Evolutionary conservation across 2,113 vertebrate genomes (phyloP).

Genomic region (Lucifuga dentata): DNA sequence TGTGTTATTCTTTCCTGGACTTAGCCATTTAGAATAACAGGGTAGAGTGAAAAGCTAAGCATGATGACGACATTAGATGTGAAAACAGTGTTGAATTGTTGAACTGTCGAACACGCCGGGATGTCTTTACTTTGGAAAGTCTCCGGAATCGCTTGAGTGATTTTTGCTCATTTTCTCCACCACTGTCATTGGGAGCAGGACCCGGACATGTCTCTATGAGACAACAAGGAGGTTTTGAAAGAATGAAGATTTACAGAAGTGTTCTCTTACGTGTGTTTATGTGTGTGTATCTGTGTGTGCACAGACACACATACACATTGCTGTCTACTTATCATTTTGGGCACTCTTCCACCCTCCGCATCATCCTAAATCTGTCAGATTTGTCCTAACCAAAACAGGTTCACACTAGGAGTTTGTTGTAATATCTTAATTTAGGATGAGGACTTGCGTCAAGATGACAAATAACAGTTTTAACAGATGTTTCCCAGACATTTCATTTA

Average conservation of each 20-base stretch:
- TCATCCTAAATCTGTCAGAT: constrained; percentile 51
- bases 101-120: constrained; percentile 64
- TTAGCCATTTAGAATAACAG: constrained; percentile 74
- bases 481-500: constrained; percentile 46
- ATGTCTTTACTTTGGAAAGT: constrained; percentile 76
- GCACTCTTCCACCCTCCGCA: constrained; percentile 14
- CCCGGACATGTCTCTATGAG: constrained; percentile 35
- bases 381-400: constrained; percentile 28
- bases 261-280: not conserved
- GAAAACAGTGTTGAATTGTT: constrained; percentile 73
- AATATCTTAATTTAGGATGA: constrained; percentile 41
- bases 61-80: constrained; percentile 72
- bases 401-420: constrained; percentile 38
- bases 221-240: constrained; percentile 54
- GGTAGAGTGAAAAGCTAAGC: constrained; percentile 63
- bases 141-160: constrained; percentile 51
- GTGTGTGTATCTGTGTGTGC: not conserved
- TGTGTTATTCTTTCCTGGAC: constrained; percentile 76
- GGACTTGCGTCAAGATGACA: constrained; percentile 44
- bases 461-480: constrained; percentile 33
- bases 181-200: constrained; percentile 51
- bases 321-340: constrained; percentile 45
- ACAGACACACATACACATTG: constrained; percentile 20
- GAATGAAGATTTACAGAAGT: constrained; percentile 47
- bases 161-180: constrained; percentile 72